These are phyloP conservation scores for Oreochromis niloticus DNA, from an alignment of 2,113 vertebrate genomes.

Conservation along the genomic window DNA sequence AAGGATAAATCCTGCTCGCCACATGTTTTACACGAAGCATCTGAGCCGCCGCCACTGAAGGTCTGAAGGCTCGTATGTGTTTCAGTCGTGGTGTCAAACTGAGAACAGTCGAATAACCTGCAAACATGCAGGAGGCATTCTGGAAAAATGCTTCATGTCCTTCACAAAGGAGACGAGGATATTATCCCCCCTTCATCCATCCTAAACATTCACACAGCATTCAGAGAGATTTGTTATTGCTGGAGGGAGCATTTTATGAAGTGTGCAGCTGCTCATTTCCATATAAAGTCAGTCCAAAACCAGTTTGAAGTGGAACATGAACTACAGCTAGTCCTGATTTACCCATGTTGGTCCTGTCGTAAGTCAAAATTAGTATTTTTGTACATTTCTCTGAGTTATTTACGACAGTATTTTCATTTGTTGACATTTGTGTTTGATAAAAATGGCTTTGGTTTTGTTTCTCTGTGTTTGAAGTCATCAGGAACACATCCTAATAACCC, in stretches of 20 bases:
- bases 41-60: background rate
- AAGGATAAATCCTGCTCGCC: background rate
- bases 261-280: background rate
- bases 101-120: background rate
- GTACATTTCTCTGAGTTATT: background rate
- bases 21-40: background rate
- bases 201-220: background rate
- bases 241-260: background rate
- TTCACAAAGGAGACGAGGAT: background rate
- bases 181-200: rapidly evolving
- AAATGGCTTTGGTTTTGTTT: rapidly evolving
- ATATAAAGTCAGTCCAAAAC: background rate
- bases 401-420: background rate
- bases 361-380: background rate
- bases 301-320: background rate
- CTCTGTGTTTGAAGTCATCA: rapidly evolving
- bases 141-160: background rate
- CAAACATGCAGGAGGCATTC: background rate
- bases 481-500: rapidly evolving
- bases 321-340: background rate
- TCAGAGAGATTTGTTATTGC: background rate
- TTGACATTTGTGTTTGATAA: background rate
- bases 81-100: background rate
- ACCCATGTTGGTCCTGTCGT: background rate
- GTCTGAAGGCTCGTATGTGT: background rate